phyloP scores from a whole-genome alignment of 2,113 vertebrate species.

The Neodontobutis hainanensis region DNA sequence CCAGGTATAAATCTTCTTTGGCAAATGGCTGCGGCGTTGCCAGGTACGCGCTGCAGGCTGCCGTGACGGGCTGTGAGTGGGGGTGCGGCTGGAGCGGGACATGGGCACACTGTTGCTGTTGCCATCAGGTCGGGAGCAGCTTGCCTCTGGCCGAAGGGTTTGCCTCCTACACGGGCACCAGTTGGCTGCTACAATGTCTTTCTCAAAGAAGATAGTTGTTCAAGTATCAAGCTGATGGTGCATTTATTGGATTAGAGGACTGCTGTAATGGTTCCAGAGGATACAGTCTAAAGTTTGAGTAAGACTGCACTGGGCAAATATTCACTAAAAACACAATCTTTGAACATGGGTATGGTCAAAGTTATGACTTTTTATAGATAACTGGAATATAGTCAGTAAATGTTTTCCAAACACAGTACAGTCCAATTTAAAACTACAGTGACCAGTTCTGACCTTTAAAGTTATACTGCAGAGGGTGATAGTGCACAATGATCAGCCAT shows the following conservation, averaged over 20 bases:
- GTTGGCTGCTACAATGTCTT: slow-evolving; percentile 84
- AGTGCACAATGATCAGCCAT: slow-evolving; percentile 18
- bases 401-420: slow-evolving; percentile 14
- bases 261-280: slow-evolving; percentile 57
- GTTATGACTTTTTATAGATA: slow-evolving; percentile 30
- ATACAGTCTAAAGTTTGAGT: slow-evolving; percentile 7
- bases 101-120: slow-evolving; percentile 77
- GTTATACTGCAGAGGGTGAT: not conserved
- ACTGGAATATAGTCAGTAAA: slow-evolving; percentile 9
- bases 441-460: not conserved
- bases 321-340: too few relatives aligned
- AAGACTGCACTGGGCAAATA: not conserved
- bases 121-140: slow-evolving; percentile 81
- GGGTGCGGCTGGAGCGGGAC: slow-evolving; percentile 79
- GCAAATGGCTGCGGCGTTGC: slow-evolving; percentile 82
- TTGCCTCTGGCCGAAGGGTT: slow-evolving; percentile 85
- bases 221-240: slow-evolving; percentile 72
- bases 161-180: slow-evolving; percentile 87
- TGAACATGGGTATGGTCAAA: slow-evolving; percentile 25
- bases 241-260: slow-evolving; percentile 58
- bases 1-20: slow-evolving; percentile 93
- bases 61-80: slow-evolving; percentile 81
- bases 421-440: not conserved
- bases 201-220: slow-evolving; percentile 82
- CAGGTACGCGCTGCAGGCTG: slow-evolving; percentile 87